phyloP scores from a whole-genome alignment of 2,113 vertebrate genomes.

The Gymnobelideus leadbeateri region DNA sequence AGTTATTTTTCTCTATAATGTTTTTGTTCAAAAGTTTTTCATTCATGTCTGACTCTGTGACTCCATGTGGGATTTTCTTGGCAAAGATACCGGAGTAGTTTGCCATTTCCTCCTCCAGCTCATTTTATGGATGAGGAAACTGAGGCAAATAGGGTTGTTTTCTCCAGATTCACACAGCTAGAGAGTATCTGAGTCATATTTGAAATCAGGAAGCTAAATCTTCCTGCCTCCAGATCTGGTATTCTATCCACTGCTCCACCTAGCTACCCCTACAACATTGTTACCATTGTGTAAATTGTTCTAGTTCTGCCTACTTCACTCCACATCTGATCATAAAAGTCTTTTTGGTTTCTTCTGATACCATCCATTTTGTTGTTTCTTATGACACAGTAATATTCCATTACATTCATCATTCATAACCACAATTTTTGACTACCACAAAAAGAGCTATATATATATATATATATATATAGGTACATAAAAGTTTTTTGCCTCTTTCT shows the following conservation, averaged over 20 bases:
- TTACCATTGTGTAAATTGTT: not conserved
- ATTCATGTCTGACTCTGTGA: not conserved
- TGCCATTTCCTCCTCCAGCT: not conserved
- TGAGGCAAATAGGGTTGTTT: not conserved
- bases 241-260: not conserved
- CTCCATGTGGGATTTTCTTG: not conserved
- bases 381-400: not conserved
- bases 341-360: not conserved
- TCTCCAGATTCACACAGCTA: not conserved
- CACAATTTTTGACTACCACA: not conserved
- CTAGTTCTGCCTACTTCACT: not conserved
- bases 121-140: not conserved
- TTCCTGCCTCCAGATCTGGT: not conserved
- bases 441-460: not conserved
- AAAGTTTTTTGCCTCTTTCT: not conserved
- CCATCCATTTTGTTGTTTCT: not conserved
- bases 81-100: not conserved
- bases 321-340: not conserved
- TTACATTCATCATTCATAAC: not conserved
- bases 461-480: not conserved
- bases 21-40: not conserved
- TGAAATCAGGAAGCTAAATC: not conserved
- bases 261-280: not conserved
- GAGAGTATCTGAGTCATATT: not conserved
- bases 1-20: not conserved